These are phyloP conservation scores for Probosciger aterrimus DNA, from an alignment of 2,113 vertebrate genomes.

Conservation along the genomic window DNA sequence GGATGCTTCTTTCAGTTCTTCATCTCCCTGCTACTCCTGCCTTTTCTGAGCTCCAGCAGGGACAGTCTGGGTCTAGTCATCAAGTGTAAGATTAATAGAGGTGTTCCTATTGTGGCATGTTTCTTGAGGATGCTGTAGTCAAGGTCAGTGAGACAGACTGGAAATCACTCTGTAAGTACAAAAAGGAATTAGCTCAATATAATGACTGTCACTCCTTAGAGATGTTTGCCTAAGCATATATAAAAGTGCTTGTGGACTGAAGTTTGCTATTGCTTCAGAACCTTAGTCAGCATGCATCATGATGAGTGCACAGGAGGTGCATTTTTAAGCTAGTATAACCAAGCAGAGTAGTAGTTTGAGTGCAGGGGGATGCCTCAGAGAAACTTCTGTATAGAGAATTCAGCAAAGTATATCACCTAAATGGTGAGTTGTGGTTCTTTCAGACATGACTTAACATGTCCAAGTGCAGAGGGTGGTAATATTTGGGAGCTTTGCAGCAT, in stretches of 20 bases:
- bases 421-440: not conserved
- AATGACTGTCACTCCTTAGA: not conserved
- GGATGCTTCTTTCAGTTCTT: not conserved
- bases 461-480: not conserved
- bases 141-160: not conserved
- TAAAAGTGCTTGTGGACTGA: not conserved
- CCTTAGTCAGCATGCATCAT: not conserved
- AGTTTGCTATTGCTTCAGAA: not conserved
- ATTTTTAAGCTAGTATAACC: not conserved
- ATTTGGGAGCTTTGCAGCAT: not conserved
- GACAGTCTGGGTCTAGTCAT: not conserved
- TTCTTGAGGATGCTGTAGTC: not conserved
- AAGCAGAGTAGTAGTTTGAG: not conserved
- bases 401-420: not conserved
- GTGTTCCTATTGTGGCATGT: not conserved
- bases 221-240: not conserved
- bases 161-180: not conserved
- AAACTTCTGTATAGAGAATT: not conserved
- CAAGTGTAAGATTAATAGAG: not conserved
- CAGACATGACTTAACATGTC: not conserved
- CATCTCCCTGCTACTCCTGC: not conserved
- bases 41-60: not conserved
- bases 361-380: not conserved
- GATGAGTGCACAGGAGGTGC: not conserved
- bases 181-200: not conserved